phyloP scores from a whole-genome alignment of 2,113 vertebrate species.

The Sardina pilchardus region DNA sequence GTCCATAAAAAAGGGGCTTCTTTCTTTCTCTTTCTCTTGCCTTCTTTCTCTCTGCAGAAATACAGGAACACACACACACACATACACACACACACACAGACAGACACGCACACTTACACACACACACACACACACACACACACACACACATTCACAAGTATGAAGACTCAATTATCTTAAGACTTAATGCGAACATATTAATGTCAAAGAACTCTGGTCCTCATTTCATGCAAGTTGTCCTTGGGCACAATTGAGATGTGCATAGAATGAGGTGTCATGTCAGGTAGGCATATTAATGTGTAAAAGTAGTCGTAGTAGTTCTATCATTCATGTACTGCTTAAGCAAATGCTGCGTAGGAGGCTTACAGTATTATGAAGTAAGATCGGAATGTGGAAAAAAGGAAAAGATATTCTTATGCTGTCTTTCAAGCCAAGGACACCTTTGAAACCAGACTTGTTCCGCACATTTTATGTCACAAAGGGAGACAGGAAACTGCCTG shows the following conservation, averaged over 20 bases:
- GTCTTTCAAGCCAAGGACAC: not conserved
- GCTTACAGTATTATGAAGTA: not conserved
- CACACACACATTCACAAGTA: not conserved
- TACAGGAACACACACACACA: not conserved
- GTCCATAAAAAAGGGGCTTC: not conserved
- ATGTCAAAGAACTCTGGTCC: not conserved
- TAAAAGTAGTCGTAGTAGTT: too few relatives aligned
- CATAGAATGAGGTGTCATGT: not conserved
- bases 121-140: not conserved
- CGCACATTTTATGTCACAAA: constrained; percentile 45
- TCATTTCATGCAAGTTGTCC: not conserved
- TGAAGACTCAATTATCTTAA: too few relatives aligned
- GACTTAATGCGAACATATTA: too few relatives aligned
- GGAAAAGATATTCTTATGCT: not conserved
- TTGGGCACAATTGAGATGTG: not conserved
- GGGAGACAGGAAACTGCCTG: constrained; percentile 49
- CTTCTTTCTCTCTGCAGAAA: not conserved
- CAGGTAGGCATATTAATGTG: not conserved
- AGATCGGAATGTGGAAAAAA: not conserved
- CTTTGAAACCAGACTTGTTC: constrained; percentile 24
- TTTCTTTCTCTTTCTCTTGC: not conserved
- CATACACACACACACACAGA: not conserved
- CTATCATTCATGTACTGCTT: too few relatives aligned
- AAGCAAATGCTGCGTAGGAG: too few relatives aligned
- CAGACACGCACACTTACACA: not conserved